Conservation (phyloP, 2,113 vertebrate genomes). For the Hemichromis elongatus region DNA sequence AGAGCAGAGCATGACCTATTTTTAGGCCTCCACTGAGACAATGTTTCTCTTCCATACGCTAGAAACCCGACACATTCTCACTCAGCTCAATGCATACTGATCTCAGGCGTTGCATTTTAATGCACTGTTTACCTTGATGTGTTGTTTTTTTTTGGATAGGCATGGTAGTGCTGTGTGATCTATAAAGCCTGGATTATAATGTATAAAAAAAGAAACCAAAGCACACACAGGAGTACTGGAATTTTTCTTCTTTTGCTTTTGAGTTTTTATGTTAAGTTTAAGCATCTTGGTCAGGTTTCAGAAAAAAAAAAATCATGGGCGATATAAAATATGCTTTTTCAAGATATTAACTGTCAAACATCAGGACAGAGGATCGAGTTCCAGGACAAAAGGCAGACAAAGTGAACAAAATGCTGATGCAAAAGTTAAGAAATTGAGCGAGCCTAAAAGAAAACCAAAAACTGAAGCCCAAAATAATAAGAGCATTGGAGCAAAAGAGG, state of each 20-base stretch:
- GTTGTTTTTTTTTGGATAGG: neutral
- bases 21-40: slow-evolving; percentile 59
- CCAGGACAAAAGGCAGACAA: neutral
- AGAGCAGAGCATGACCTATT: slow-evolving; percentile 70
- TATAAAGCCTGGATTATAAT: neutral
- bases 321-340: neutral
- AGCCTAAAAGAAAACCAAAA: neutral
- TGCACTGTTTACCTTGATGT: neutral
- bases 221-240: neutral
- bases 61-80: slow-evolving; percentile 27
- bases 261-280: neutral
- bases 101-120: neutral
- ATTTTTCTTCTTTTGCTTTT: neutral
- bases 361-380: neutral
- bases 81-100: neutral
- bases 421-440: neutral
- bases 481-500: neutral
- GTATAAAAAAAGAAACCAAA: neutral
- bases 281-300: neutral
- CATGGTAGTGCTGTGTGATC: neutral
- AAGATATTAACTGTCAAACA: neutral
- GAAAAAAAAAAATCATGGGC: neutral
- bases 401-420: neutral
- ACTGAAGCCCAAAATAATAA: neutral
- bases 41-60: slow-evolving; percentile 57